Conservation (phyloP, 2,797 vertebrate genomes). For the Chloroceryle inda region DNA sequence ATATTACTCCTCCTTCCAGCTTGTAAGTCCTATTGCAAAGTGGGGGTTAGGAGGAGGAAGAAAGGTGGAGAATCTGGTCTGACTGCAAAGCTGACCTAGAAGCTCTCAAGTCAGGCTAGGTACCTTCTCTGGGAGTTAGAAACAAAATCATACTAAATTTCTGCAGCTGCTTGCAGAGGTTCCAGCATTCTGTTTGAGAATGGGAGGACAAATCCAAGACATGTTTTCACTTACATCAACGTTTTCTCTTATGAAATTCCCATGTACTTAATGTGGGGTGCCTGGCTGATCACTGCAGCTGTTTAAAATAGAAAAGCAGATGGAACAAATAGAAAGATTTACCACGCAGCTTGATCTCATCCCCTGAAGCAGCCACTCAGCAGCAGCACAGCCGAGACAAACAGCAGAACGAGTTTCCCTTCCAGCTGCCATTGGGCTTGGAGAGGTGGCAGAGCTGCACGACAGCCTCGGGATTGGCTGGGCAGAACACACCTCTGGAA, state of each 20-base stretch:
- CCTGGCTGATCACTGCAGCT: conserved; percentile 20
- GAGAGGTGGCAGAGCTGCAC: conserved; percentile 42
- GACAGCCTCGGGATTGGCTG: conserved; percentile 80
- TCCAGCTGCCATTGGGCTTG: conserved; percentile 71
- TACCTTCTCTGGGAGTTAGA: background rate
- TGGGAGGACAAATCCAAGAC: background rate
- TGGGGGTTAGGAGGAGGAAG: background rate
- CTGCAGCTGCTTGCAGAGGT: background rate
- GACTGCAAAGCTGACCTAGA: background rate
- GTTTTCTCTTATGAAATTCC: conserved; percentile 46
- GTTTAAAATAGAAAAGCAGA: conserved; percentile 66
- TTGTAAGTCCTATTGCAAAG: background rate
- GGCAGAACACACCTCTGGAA: conserved; percentile 88
- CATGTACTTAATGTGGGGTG: background rate
- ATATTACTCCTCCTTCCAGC: background rate
- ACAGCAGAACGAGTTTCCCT: conserved; percentile 54
- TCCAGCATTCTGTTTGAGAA: background rate
- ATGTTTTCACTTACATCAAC: background rate
- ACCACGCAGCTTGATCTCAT: conserved; percentile 42
- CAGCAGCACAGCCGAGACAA: background rate
- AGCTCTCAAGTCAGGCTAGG: background rate
- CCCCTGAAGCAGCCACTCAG: conserved; percentile 59
- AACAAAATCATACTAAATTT: background rate
- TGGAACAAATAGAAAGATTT: conserved; percentile 60
- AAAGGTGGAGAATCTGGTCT: background rate